These are phyloP conservation scores for Terebella lapidaria DNA, from an alignment of 2,888 invertebrate genomes.

Conservation along the genomic window DNA sequence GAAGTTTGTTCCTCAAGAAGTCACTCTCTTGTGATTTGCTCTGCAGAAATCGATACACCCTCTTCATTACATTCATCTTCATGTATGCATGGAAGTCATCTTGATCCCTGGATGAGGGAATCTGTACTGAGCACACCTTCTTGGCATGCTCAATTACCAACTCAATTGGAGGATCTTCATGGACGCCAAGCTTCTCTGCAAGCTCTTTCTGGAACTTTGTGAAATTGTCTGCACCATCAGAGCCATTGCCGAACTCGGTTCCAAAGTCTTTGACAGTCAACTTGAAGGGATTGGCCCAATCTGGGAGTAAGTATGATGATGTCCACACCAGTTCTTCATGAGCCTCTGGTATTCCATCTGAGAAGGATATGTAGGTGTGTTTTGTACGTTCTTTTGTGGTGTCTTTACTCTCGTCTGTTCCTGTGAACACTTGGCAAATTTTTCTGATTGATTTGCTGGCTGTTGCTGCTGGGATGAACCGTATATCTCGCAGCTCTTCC, in stretches of 20 bases:
- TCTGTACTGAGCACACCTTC: conserved; percentile 13
- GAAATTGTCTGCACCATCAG: neutral
- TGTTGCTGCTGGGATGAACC: conserved; percentile 26
- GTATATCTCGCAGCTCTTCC: conserved; percentile 19
- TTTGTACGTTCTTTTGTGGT: neutral
- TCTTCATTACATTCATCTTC: conserved; percentile 28
- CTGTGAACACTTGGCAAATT: conserved; percentile 18
- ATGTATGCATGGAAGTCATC: conserved; percentile 21
- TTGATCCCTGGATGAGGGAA: neutral
- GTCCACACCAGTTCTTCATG: conserved; percentile 27
- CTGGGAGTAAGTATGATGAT: conserved; percentile 23
- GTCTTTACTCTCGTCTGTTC: neutral
- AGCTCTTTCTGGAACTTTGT: conserved; percentile 17
- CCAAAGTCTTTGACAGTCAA: conserved; percentile 18
- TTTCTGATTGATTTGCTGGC: conserved; percentile 17
- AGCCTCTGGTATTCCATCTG: conserved; percentile 23
- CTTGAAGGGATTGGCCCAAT: conserved; percentile 29
- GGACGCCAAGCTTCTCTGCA: conserved; percentile 18
- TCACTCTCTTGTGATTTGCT: conserved; percentile 10
- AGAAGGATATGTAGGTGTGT: conserved; percentile 23
- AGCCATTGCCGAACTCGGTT: neutral
- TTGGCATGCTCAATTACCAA: conserved; percentile 21
- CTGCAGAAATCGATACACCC: conserved; percentile 25
- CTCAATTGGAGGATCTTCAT: conserved; percentile 19
- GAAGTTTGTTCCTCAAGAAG: conserved; percentile 2